Evolutionary conservation across 2,888 invertebrate species (phyloP), one percentile per base, ranked within the genome.

Genomic region (Agriopis marginaria): DNA sequence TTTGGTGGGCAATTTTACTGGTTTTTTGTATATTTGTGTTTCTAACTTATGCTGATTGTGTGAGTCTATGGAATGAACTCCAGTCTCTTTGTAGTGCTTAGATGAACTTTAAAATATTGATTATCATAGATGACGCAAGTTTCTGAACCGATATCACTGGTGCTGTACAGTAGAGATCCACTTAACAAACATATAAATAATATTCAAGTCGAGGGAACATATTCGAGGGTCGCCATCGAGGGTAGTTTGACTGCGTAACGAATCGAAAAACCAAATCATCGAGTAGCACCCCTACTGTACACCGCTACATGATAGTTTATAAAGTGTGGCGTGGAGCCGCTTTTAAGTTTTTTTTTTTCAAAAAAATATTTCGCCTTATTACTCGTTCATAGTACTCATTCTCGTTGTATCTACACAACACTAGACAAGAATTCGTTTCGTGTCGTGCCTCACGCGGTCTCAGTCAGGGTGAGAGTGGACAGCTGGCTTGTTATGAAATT

Each of bases 101-200:
- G 32, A 32, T 32, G 32, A 32, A 32, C 32, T 3, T 32, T 3
- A 32, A 32, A 32, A 32, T 32, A 32, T 32, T 32, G 32, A 32
- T 3, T 0, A 32, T 32, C 5, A 23, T 53, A 40, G 17, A 45
- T 14, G 17, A 32, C 12, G 51, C 44, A 59, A 66, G 58, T 58
- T 70, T 62, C 39, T 8, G 11, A 66, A 63, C 59, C 59, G 63
- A 49, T 51, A 45, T 59, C 59, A 50, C 14, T 60, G 44, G 32
- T 49, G 53, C 90, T 89, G 45, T 55, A 51, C 60, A 55, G 63
- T 58, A 64, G 69, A 91, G 89, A 90, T 92, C 92, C 93, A 94
- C 94, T 94, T 93, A 94, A 93, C 94, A 92, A 89, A 92, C 93
- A 92, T 93, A 94, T 94, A 94, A 94, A 94, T 94, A 94, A 94